A percentile compares a stretch with the other conserved stretches of the same genome.
phyloP scores from a whole-genome alignment of 1,140 invertebrate species.

The Aplysia californica region DNA sequence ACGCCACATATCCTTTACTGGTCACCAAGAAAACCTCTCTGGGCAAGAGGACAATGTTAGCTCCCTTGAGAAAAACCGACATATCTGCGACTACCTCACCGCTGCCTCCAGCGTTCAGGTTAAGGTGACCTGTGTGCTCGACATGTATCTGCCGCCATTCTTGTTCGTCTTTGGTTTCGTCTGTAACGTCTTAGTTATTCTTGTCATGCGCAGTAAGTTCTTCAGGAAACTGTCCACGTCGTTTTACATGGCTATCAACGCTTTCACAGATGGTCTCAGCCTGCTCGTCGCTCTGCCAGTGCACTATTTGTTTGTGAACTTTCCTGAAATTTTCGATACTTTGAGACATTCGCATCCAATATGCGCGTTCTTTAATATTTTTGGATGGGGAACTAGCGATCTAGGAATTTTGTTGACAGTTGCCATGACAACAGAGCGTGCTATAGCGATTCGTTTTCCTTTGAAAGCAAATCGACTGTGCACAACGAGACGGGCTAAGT shows the following conservation, averaged over 20 bases:
- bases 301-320: conserved; percentile 56
- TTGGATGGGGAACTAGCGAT: conserved; percentile 56
- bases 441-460: conserved; percentile 49
- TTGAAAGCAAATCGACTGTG: conserved; percentile 43
- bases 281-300: conserved; percentile 44
- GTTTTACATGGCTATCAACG: conserved; percentile 49
- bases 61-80: neutral
- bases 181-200: conserved; percentile 49
- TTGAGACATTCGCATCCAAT: conserved; percentile 20
- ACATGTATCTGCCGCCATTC: conserved; percentile 50
- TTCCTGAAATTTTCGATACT: conserved; percentile 27
- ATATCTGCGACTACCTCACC: neutral
- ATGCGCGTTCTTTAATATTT: conserved; percentile 52
- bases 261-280: conserved; percentile 46
- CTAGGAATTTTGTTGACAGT: conserved; percentile 53
- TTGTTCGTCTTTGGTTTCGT: conserved; percentile 42
- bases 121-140: conserved; percentile 17
- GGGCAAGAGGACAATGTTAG: neutral
- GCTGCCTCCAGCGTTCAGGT: neutral
- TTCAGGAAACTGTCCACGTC: conserved; percentile 56
- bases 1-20: neutral
- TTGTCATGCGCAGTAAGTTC: conserved; percentile 47
- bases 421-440: conserved; percentile 55
- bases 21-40: neutral
- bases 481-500: conserved; percentile 42